phyloP scores from a whole-genome alignment of 2,797 vertebrate genomes.

The Rhodeus uyekii region DNA sequence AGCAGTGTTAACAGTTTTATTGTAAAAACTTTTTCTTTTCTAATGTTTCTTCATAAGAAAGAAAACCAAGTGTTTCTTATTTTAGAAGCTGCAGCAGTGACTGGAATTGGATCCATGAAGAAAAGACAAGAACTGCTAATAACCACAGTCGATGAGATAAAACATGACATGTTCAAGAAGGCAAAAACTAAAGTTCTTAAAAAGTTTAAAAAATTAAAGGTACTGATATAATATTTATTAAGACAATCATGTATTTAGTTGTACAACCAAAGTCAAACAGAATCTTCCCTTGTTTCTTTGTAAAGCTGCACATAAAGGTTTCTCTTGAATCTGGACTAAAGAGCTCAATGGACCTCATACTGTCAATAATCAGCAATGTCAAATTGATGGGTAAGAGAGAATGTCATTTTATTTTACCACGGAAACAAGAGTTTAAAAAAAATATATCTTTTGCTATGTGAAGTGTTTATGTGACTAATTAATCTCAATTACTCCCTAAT shows the following conservation, averaged over 20 bases:
- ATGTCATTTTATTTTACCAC: not conserved
- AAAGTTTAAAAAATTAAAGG: not conserved
- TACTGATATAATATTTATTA: not conserved
- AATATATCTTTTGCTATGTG: not conserved
- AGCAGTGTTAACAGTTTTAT: not conserved
- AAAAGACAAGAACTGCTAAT: not conserved
- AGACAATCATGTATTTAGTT: not conserved
- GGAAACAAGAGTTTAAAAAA: not conserved
- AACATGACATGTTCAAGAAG: not conserved
- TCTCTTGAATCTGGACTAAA: not conserved
- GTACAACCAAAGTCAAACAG: not conserved
- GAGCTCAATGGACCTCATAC: not conserved
- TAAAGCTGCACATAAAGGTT: not conserved
- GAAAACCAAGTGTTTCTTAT: not conserved
- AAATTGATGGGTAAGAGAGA: not conserved
- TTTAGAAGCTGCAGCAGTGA: slow-evolving; percentile 1
- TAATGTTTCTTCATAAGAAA: not conserved
- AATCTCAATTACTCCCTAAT: too few relatives aligned
- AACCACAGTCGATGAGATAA: not conserved
- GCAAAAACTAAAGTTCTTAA: not conserved
- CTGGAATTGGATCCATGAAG: not conserved
- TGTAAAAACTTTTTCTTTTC: not conserved
- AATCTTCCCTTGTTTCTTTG: not conserved
- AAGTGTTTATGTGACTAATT: too few relatives aligned
- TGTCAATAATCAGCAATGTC: not conserved